Percentiles rank a stretch among this genome's conserved stretches.
phyloP scores from a whole-genome alignment of 2,113 vertebrate species.

The Apodemus speciosus region DNA sequence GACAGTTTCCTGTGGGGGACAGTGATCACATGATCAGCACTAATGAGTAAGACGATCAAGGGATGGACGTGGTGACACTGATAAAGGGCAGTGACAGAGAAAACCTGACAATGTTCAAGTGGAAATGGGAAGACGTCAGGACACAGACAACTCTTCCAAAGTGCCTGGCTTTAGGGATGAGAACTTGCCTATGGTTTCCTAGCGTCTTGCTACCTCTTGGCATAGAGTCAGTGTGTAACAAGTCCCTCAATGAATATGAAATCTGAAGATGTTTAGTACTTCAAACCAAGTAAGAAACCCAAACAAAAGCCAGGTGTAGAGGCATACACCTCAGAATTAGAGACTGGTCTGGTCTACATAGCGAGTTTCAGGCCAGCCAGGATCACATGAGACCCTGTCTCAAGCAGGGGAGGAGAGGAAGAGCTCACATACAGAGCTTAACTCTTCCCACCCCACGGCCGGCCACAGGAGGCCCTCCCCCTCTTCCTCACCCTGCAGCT shows the following conservation, averaged over 20 bases:
- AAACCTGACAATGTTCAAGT: not conserved
- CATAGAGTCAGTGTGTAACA: not conserved
- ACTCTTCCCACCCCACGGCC: not conserved
- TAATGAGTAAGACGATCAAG: not conserved
- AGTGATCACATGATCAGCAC: not conserved
- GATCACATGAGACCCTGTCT: not conserved
- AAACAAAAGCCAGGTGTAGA: not conserved
- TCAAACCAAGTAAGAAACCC: slow-evolving; percentile 17
- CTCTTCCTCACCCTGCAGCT: not conserved
- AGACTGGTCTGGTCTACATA: not conserved
- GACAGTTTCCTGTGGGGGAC: not conserved
- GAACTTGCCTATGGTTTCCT: not conserved
- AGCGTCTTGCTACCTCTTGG: not conserved
- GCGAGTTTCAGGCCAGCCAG: not conserved
- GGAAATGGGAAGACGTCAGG: not conserved
- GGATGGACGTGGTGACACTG: not conserved
- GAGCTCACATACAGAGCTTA: not conserved
- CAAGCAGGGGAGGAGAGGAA: too few species aligned
- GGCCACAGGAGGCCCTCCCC: not conserved
- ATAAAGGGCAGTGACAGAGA: not conserved
- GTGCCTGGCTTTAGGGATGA: not conserved
- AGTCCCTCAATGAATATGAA: not conserved
- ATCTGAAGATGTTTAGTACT: not conserved
- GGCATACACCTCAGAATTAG: not conserved
- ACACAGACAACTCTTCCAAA: not conserved